phyloP scores from a whole-genome alignment of 1,140 invertebrate genomes.

The Zaprionus africanus region DNA sequence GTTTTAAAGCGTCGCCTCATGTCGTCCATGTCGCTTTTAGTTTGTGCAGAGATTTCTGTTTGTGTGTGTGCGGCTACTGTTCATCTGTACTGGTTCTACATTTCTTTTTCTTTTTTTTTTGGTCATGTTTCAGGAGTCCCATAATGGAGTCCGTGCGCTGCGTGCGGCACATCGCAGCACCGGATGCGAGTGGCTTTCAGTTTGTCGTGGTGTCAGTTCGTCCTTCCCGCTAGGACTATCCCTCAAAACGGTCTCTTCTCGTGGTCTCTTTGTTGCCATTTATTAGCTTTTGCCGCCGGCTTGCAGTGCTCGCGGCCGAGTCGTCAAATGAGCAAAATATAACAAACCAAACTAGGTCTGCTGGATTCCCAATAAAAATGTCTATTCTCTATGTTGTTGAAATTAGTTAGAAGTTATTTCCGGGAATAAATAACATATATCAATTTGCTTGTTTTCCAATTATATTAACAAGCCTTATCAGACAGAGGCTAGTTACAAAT shows the following conservation, averaged over 20 bases:
- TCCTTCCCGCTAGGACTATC: not conserved
- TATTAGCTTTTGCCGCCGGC: slow-evolving; percentile 9
- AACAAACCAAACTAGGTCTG: not conserved
- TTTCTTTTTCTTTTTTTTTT: slow-evolving; percentile 17
- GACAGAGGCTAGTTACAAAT: too few species aligned
- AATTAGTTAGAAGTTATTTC: too few species aligned
- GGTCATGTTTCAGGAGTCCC: slow-evolving; percentile 37
- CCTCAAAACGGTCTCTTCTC: not conserved
- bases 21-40: slow-evolving; percentile 25
- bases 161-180: slow-evolving; percentile 49
- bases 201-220: slow-evolving; percentile 2
- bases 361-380: not conserved
- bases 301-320: not conserved
- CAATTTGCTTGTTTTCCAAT: too few species aligned
- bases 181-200: slow-evolving; percentile 59
- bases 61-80: slow-evolving; percentile 8
- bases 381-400: not conserved
- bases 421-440: too few species aligned
- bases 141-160: slow-evolving; percentile 54
- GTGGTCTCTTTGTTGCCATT: not conserved
- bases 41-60: slow-evolving; percentile 32
- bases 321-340: not conserved
- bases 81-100: not conserved
- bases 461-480: too few species aligned
- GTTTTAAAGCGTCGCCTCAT: slow-evolving; percentile 70